Evolutionary conservation across 2,888 invertebrate species (phyloP).

Genomic region (Pecten maximus): DNA sequence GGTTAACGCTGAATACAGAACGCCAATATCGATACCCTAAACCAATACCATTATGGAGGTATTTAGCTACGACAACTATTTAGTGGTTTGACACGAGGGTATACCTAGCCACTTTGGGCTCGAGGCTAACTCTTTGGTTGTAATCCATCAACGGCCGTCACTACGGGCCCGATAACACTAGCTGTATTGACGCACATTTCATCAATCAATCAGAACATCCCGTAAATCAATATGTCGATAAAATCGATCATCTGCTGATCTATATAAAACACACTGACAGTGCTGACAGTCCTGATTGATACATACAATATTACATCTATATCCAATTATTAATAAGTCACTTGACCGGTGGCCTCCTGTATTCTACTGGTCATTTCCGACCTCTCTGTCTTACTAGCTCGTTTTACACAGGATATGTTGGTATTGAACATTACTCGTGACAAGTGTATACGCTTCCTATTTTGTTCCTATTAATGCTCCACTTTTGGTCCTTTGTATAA

Average conservation of each 20-base stretch:
- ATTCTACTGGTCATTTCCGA: neutral
- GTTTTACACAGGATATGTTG: no score
- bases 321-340: neutral
- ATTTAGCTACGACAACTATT: neutral
- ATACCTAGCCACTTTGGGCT: neutral
- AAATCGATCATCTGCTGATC: conserved; percentile 17
- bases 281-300: neutral
- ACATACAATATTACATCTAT: neutral
- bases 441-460: no score
- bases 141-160: neutral
- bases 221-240: neutral
- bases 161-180: neutral
- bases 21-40: neutral
- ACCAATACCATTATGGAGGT: neutral
- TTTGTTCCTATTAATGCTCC: no score
- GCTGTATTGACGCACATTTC: neutral
- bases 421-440: no score
- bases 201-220: neutral
- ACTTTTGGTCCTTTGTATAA: no score
- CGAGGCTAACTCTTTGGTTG: neutral
- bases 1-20: neutral
- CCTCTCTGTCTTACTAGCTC: no score
- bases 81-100: neutral
- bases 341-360: neutral
- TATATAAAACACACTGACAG: neutral